Evolutionary conservation across 2,888 invertebrate species (phyloP).

Genomic region (Drosophila anomalata): DNA sequence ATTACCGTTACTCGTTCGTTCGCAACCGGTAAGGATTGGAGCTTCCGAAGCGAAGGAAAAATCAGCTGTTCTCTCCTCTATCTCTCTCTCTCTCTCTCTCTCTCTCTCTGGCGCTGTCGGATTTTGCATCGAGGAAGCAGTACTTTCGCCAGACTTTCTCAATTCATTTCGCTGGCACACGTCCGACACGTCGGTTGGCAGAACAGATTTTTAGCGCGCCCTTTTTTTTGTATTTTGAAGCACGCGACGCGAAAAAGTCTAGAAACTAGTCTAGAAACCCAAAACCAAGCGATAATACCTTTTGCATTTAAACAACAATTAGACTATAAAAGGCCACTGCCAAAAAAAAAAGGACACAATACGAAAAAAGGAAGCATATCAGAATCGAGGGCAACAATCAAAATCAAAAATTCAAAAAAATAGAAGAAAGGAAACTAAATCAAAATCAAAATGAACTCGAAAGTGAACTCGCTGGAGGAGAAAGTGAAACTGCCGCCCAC

Average conservation of each 20-base stretch:
- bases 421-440: slow-evolving; percentile 12
- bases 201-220: slow-evolving; percentile 29
- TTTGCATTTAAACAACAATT: slow-evolving; percentile 44
- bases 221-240: slow-evolving; percentile 34
- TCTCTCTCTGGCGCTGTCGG: background rate
- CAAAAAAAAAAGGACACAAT: slow-evolving; percentile 23
- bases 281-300: slow-evolving; percentile 16
- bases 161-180: slow-evolving; percentile 81
- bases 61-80: slow-evolving; percentile 25
- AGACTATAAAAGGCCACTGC: slow-evolving; percentile 64
- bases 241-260: slow-evolving; percentile 36
- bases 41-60: background rate
- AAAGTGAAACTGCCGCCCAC: slow-evolving; percentile 84
- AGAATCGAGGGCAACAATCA: slow-evolving; percentile 20
- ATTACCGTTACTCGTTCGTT: background rate
- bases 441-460: slow-evolving; percentile 80
- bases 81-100: slow-evolving; percentile 11
- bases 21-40: background rate
- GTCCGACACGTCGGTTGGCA: slow-evolving; percentile 76
- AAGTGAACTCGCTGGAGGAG: slow-evolving; percentile 83
- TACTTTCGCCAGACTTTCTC: slow-evolving; percentile 37
- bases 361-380: slow-evolving; percentile 13
- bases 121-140: background rate
- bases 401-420: slow-evolving; percentile 34
- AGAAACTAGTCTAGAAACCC: background rate